Base-by-base conservation (phyloP, 2,797 vertebrate species). In the Gymnoscopelus braueri region DNA sequence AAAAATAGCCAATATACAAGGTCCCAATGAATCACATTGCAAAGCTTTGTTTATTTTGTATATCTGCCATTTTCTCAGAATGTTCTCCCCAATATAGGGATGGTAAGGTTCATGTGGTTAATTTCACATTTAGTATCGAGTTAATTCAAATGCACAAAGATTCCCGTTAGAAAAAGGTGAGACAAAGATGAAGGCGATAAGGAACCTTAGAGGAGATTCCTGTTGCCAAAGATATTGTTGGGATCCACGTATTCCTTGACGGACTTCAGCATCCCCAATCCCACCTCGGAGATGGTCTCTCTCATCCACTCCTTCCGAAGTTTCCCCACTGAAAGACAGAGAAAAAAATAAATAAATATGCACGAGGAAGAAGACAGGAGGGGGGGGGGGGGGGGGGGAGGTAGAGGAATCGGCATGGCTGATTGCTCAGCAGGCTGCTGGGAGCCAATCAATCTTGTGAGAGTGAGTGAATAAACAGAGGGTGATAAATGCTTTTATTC, bases 401-500 rank as follows among this genome's bases (percentile, higher is more conserved):
- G 81, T 65, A 71, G 84, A 79, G 92, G 94, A 91, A 93, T 70
- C 88, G 93, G 93, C 95, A 93, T 88, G 93, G 93, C 95, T 96
- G 95, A 96, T 94, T 96, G 95, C 94, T 95, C 91, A 92, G 94
- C 93, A 91, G 91, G 94, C 95, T 93, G 93, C 93, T 94, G 93
- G 89, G 90, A 97, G 94, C 94, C 95, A 95, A 98, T 97, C 96
- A 97, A 98, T 98, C 97, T 98, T 97, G 92, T 92, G 94, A 96
- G 95, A 95, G 94, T 93, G 96, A 97, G 95, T 97, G 96, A 98
- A 96, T 96, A 98, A 98, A 98, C 97, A 96, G 95, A 94, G 94
- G 92, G 95, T 99, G 97, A 99, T 98, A 97, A 97, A 99, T 98
- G 97, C 94, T 97, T 97, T 98, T 97, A 96, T 98, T 97, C 96